phyloP scores from a whole-genome alignment of 2,113 vertebrate genomes.

The Catagonus wagneri region DNA sequence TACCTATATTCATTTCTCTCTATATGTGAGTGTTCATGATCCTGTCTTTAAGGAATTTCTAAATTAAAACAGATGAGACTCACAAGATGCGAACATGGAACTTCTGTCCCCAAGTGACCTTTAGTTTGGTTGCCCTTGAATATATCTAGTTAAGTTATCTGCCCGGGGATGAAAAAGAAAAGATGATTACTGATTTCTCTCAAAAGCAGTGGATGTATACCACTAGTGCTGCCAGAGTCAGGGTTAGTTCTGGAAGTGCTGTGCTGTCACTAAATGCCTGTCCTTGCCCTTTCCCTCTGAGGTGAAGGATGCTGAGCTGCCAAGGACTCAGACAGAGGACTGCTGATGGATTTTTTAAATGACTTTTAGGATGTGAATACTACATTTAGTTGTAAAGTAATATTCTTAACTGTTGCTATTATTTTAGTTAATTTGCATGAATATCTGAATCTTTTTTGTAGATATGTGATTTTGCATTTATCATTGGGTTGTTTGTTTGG shows the following conservation, averaged over 20 bases:
- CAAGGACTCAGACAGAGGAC: background rate
- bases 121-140: slow-evolving; percentile 46
- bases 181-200: background rate
- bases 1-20: background rate
- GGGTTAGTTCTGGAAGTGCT: background rate
- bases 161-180: background rate
- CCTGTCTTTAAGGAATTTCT: background rate
- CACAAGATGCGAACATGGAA: background rate
- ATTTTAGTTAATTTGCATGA: slow-evolving; percentile 24
- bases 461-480: slow-evolving; percentile 28
- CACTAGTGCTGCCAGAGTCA: background rate
- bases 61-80: slow-evolving; percentile 54
- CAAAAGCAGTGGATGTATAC: background rate
- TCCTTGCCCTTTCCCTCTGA: background rate
- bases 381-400: background rate
- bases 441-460: slow-evolving; percentile 10
- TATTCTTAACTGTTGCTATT: slow-evolving; percentile 44
- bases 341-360: background rate
- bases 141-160: background rate
- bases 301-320: background rate
- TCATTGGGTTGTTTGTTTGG: slow-evolving; percentile 1
- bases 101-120: background rate
- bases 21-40: background rate
- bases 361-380: background rate
- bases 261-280: background rate